phyloP scores from a whole-genome alignment of 2,888 invertebrate genomes.

The Brachyopa scutellaris region DNA sequence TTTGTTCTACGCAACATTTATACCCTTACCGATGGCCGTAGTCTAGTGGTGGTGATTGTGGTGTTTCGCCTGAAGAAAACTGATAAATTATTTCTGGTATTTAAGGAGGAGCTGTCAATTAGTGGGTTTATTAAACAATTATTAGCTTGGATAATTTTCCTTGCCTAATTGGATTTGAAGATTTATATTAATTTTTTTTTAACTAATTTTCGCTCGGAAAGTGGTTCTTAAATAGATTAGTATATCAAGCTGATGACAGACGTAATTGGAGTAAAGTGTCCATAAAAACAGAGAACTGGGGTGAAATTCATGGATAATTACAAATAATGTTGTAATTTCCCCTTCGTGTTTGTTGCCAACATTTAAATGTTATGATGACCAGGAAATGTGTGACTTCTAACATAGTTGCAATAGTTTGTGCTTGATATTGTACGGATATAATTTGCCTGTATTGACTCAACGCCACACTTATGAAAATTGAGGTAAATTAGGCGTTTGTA shows the following conservation, averaged over 20 bases:
- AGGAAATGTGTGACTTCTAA: too few species aligned
- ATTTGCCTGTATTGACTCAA: not conserved
- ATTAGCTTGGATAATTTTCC: conserved; percentile 31
- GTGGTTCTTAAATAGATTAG: not conserved
- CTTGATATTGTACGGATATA: too few species aligned
- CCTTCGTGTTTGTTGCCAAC: not conserved
- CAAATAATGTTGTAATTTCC: not conserved
- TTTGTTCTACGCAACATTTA: not conserved
- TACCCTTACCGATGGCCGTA: not conserved
- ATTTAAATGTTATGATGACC: too few species aligned
- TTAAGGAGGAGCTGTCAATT: conserved; percentile 36
- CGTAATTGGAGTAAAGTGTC: not conserved
- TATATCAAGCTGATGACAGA: conserved; percentile 4
- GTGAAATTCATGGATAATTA: not conserved
- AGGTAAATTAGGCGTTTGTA: not conserved
- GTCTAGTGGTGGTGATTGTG: not conserved
- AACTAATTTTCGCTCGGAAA: not conserved
- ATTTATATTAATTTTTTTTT: too few species aligned
- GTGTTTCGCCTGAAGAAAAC: conserved; percentile 6
- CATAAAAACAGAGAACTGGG: not conserved
- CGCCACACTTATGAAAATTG: not conserved
- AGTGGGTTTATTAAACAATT: conserved; percentile 50
- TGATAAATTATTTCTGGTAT: conserved; percentile 37
- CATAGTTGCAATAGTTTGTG: too few species aligned
- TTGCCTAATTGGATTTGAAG: conserved; percentile 38